A percentile compares a stretch with the other conserved stretches of the same genome.
phyloP scores from a whole-genome alignment of 2,113 vertebrate genomes.

The Acrocephalus arundinaceus region DNA sequence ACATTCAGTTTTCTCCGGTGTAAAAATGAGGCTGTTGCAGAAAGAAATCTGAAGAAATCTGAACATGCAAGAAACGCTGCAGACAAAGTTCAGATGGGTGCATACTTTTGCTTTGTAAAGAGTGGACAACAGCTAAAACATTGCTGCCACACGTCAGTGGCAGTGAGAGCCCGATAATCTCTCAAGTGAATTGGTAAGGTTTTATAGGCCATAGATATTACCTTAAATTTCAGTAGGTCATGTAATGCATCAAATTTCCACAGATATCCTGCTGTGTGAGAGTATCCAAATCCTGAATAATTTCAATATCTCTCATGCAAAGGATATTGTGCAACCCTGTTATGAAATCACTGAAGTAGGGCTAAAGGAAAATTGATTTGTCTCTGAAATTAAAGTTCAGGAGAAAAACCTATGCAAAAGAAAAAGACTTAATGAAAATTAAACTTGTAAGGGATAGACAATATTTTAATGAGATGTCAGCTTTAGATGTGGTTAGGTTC shows the following conservation, averaged over 20 bases:
- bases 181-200: neutral
- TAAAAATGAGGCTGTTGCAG: neutral
- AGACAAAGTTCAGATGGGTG: neutral
- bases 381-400: neutral
- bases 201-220: neutral
- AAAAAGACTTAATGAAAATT: neutral
- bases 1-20: neutral
- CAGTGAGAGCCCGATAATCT: rapidly evolving
- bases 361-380: neutral
- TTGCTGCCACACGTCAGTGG: neutral
- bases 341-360: neutral
- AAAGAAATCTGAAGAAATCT: neutral
- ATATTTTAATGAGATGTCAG: neutral
- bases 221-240: neutral
- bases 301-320: neutral
- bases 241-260: neutral
- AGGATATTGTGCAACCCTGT: neutral
- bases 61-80: neutral
- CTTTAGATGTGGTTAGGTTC: neutral
- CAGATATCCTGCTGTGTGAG: neutral
- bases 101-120: neutral
- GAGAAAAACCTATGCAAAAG: neutral
- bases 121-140: neutral
- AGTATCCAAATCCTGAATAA: neutral
- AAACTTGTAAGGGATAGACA: neutral